Base-by-base conservation (phyloP, 2,113 vertebrate species). In the Engraulis encrasicolus region DNA sequence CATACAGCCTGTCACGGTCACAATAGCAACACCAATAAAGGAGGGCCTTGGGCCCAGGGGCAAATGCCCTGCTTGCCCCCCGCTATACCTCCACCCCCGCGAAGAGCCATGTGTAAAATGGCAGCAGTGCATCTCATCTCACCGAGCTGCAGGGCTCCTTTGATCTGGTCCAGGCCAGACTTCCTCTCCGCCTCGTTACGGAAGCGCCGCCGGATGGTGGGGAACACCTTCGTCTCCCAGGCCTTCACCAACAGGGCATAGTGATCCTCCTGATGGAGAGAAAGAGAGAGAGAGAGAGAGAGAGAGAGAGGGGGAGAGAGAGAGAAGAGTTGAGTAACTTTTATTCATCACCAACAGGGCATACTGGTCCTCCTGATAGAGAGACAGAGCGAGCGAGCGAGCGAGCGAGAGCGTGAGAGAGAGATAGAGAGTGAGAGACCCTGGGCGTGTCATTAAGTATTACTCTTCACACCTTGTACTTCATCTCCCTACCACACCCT, bases 171-270 rank as follows among this genome's bases (percentile, higher is more conserved):
- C 91, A 99, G 86, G 19, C 98, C 98, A 1, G 98, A 99, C 86
- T 99, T 99, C 87, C 98, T 95, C 89, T 99, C 98, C 1, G 98
- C 98, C 87, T 99, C 98, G 1, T 99, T 99, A 74, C 98, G 97
- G 93, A 99, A 99, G 9, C 98, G 95, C 86, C 98, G 97, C n/a
- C 98, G 95, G 90, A 99, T 99, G 3, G 97, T 99, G 31, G 98
- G 98, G 87, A 99, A 99, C 78, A 99, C 98, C 90, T 99, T 99
- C 27, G 97, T 98, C 92, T 99, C 98, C 98, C 98, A 99, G 11
- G 98, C 98, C 94, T 99, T 99, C 74, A 99, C 98, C 85, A 99
- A 93, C 85, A 99, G 92, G 61, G 97, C 98, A 1, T 99, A 99
- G 90, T 99, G 98, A 88, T 99, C 98, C 93, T 99, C 98, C 98